phyloP scores from a whole-genome alignment of 1,140 invertebrate genomes.

The Callitettix versicolor region DNA sequence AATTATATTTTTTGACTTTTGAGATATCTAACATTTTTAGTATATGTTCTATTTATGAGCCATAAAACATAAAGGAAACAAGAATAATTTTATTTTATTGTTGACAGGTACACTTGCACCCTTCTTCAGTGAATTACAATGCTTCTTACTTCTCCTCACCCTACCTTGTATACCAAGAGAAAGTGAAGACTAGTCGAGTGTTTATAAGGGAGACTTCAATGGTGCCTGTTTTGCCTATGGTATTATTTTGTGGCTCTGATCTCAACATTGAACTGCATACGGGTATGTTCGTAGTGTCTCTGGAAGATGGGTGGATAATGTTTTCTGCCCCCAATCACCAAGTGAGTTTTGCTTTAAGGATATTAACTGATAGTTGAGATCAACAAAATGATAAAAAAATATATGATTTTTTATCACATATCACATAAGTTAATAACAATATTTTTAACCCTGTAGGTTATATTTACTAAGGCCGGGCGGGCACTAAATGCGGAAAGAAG shows the following conservation, averaged over 20 bases:
- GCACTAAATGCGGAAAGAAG: too few species aligned
- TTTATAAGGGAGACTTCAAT: slow-evolving; percentile 72
- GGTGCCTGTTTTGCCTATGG: slow-evolving; percentile 64
- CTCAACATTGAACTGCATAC: slow-evolving; percentile 60
- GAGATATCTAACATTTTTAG: too few species aligned
- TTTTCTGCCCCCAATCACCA: slow-evolving; percentile 63
- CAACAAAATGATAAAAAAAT: background rate
- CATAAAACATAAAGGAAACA: too few species aligned
- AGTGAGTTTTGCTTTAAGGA: slow-evolving; percentile 35
- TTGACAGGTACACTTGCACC: slow-evolving; percentile 52
- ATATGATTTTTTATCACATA: background rate
- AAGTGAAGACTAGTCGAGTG: slow-evolving; percentile 67
- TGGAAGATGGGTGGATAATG: slow-evolving; percentile 77
- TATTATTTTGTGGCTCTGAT: slow-evolving; percentile 65
- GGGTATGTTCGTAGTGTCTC: slow-evolving; percentile 59
- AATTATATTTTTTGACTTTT: too few species aligned
- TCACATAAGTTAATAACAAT: background rate
- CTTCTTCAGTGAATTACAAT: slow-evolving; percentile 62
- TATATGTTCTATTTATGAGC: too few species aligned
- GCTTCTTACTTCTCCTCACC: slow-evolving; percentile 54
- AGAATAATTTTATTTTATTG: slow-evolving; percentile 3
- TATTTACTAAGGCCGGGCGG: background rate
- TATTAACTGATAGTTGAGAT: background rate
- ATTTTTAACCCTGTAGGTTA: background rate
- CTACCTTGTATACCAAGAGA: slow-evolving; percentile 74